Base-by-base conservation (phyloP, 1,140 invertebrate species). In the Oryctes rhinoceros region DNA sequence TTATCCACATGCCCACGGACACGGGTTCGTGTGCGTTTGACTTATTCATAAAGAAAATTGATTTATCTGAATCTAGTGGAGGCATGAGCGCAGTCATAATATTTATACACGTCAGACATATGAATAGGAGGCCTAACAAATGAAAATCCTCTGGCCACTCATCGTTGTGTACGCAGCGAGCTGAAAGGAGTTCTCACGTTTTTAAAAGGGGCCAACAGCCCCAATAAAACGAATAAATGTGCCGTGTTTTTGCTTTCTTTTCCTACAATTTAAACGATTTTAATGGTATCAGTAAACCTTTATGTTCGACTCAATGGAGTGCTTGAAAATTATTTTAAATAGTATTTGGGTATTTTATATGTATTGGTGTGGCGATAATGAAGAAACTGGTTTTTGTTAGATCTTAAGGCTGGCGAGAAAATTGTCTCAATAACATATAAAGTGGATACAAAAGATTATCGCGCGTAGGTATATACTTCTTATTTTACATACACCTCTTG, bases 1-100 rank as follows among this genome's bases (percentile, higher is more conserved):
- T 67, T 67, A 67, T 67, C 65, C 65, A 67, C 49, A 53, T 53
- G 49, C 49, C 9, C 49, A 53, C 39, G 9, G 39, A 44, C 49
- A 53, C 49, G 13, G 65, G 65, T 67, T 11, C 65, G 65, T 67
- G 30, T 67, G 65, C 65, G 18, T 67, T 67, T 67, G 65, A 67
- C 65, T 67, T 24, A 67, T 18, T 67, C 65, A 67, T 67, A 67
- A 67, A 35, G 65, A 35, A 67, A 67, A 67, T 67, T 67, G 65
- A 67, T 67, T 67, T 67, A 67, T 67, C 65, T 67, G 65, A 18
- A 67, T 67, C 65, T 67, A 67, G 65, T 67, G 65, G 65, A 18
- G 65, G 9, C 18, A 24, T 67, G 65, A 67, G 65, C 65, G 65
- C 65, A 67, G 65, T 67, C 65, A 67, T 67, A 67, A 67, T 67